Percentiles rank a stretch among this genome's conserved stretches.
These are phyloP conservation scores for Dendrocincla tyrannina DNA, from an alignment of 2,797 vertebrate genomes.

Conservation along the genomic window DNA sequence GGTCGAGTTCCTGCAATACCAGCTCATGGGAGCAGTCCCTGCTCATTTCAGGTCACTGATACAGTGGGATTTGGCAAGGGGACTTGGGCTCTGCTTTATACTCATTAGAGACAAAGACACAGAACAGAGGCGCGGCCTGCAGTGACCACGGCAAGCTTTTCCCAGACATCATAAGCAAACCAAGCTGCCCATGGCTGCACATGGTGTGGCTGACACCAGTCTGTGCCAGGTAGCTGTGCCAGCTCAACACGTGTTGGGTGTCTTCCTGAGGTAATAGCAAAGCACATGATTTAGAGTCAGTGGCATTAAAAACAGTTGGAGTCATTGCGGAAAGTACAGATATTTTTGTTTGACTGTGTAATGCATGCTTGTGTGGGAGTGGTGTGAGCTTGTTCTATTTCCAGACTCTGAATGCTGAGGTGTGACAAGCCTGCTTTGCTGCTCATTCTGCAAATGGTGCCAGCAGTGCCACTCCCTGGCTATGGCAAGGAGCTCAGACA, in stretches of 20 bases:
- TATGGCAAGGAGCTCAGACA: not conserved
- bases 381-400: constrained; percentile 61
- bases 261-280: constrained; percentile 7
- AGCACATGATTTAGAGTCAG: constrained; percentile 47
- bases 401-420: not conserved
- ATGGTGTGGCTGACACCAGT: not conserved
- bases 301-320: constrained; percentile 32
- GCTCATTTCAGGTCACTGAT: not conserved
- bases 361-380: constrained; percentile 47
- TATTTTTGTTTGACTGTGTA: constrained; percentile 63
- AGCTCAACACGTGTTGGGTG: not conserved
- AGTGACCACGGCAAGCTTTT: not conserved
- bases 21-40: not conserved
- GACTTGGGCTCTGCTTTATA: not conserved
- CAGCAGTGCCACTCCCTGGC: not conserved
- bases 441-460: not conserved
- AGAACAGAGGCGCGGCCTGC: not conserved
- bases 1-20: not conserved
- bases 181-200: not conserved
- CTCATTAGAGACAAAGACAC: not conserved
- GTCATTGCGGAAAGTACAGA: constrained; percentile 61
- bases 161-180: not conserved
- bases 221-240: not conserved
- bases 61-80: rapidly evolving
- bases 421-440: not conserved